phyloP scores from a whole-genome alignment of 2,888 invertebrate species.

The Leucophenga maculata region DNA sequence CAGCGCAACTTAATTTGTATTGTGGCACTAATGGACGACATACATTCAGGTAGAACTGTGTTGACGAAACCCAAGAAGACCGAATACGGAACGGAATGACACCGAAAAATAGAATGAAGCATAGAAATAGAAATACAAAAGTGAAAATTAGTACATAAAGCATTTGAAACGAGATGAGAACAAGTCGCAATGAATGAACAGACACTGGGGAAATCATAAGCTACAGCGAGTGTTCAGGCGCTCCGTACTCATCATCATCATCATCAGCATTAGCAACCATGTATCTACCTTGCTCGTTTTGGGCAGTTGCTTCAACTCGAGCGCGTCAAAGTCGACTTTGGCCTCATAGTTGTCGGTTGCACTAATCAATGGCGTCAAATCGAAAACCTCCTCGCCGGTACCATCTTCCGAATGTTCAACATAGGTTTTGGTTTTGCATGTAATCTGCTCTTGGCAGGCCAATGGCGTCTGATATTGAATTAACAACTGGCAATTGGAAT shows the following conservation, averaged over 20 bases:
- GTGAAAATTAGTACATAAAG: constrained; percentile 8
- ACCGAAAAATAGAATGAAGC: constrained; percentile 26
- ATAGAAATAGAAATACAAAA: constrained; percentile 4
- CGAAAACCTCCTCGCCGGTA: constrained; percentile 58
- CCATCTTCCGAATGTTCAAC: constrained; percentile 57
- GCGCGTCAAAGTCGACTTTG: constrained; percentile 58
- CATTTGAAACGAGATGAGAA: constrained; percentile 13
- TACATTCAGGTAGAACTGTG: constrained; percentile 70
- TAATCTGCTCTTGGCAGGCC: constrained; percentile 70
- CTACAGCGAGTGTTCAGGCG: neutral
- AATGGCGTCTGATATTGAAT: constrained; percentile 71
- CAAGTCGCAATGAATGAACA: neutral
- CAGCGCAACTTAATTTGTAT: constrained; percentile 70
- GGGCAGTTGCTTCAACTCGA: constrained; percentile 56
- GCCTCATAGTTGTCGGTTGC: constrained; percentile 70
- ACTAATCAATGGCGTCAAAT: constrained; percentile 71
- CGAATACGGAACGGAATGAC: neutral
- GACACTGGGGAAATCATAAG: constrained; percentile 48
- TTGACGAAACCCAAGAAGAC: constrained; percentile 20
- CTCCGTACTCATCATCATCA: neutral
- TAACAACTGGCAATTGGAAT: constrained; percentile 70
- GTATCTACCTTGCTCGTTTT: constrained; percentile 66
- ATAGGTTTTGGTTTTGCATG: constrained; percentile 63
- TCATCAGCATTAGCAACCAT: constrained; percentile 5
- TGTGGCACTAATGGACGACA: constrained; percentile 71